Conservation (phyloP, 2,888 invertebrate species). For the Lagria hirta region DNA sequence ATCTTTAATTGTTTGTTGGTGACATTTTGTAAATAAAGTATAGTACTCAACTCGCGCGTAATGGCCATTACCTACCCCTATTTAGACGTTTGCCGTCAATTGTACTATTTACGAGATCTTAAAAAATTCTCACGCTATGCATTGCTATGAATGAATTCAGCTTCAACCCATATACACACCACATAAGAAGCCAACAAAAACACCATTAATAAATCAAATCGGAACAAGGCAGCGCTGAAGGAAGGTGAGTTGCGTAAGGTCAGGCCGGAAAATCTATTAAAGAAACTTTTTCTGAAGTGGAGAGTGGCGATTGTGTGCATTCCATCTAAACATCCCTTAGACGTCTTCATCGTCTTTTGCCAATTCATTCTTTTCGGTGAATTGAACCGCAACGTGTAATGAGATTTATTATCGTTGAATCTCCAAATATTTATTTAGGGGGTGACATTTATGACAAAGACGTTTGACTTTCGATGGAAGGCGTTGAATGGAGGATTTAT, state of each 20-base stretch:
- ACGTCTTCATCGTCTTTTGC: too few relatives aligned
- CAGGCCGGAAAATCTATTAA: conserved; percentile 6
- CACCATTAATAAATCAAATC: conserved; percentile 26
- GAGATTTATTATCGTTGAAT: conserved; percentile 45
- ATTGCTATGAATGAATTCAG: conserved; percentile 33
- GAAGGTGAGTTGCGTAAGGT: conserved; percentile 23
- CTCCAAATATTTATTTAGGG: conserved; percentile 46
- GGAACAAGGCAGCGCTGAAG: conserved; percentile 15
- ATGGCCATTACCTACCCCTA: too few relatives aligned
- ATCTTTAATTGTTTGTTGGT: too few relatives aligned
- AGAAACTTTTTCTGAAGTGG: conserved; percentile 17
- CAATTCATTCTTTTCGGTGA: conserved; percentile 26
- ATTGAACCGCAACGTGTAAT: conserved; percentile 43
- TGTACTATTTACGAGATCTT: conserved; percentile 4
- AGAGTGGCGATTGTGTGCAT: conserved; percentile 11
- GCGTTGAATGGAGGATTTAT: conserved; percentile 12
- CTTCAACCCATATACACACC: conserved; percentile 41
- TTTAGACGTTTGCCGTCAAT: too few relatives aligned
- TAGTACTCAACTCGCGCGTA: too few relatives aligned
- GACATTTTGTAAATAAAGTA: too few relatives aligned
- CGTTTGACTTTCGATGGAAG: conserved; percentile 11
- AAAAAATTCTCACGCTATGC: conserved; percentile 35
- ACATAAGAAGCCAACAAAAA: conserved; percentile 33
- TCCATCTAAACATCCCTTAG: conserved; percentile 3
- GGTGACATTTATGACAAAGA: conserved; percentile 36